Base-by-base conservation (phyloP, 2,888 invertebrate species). In the Leptopilina drosophilae region DNA sequence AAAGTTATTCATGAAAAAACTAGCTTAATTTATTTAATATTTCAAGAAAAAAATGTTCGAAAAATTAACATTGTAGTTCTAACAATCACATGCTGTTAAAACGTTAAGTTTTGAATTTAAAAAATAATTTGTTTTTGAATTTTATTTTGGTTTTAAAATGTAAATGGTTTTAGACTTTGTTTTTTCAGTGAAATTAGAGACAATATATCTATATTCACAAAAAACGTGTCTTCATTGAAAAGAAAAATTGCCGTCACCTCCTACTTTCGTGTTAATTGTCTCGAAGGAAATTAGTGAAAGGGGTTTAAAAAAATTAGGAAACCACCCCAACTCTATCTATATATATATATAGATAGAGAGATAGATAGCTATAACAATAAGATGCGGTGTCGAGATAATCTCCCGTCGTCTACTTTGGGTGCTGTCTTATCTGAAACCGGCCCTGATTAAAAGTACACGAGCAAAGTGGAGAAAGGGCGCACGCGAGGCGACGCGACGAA, bases 341-440 rank as follows among this genome's bases (percentile, higher is more conserved):
- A 20, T 20, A 20, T 20, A 20, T 49, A 49, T 49, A 49, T 8
- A 49, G 9, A 49, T 9, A 49, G 49, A 11, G 49, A 49, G 49
- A 49, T 49, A 49, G 49, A 49, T 49, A 73, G 73, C 53, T 56
- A 49, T 49, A 40, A 73, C 73, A 73, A 73, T 73, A 59, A 73
- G 73, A 73, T 73, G 73, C 73, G 73, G 73, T 73, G 73, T 73
- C 56, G 53, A 73, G 73, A 73, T 73, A 73, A 73, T 73, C 73
- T 33, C 40, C 49, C 49, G 12, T 33, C 73, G 56, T 73, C 73
- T 73, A 56, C 11, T 49, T 33, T 12, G 73, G 73, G 73, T 33
- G 53, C 73, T 59, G 73, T 73, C 73, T 73, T 73, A 73, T 73
- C 73, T 73, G 56, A 56, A 73, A 73, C 73, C 73, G 56, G 73